Evolutionary conservation across 2,797 vertebrate genomes (phyloP).

Genomic region (Micromesistius poutassou): DNA sequence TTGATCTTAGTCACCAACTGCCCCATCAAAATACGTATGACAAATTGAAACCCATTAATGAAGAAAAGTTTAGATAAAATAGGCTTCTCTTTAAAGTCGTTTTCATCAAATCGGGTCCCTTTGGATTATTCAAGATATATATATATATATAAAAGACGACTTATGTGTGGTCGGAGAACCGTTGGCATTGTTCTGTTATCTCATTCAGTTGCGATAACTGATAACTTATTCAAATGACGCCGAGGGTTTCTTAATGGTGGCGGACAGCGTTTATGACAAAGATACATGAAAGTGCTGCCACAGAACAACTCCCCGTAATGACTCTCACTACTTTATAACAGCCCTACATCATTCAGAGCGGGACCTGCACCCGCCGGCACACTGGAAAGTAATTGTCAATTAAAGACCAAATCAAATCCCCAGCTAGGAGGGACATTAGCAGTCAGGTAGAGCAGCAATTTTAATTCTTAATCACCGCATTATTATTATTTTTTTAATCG

Average conservation of each 20-base stretch:
- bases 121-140: background rate
- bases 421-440: constrained; percentile 18
- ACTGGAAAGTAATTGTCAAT: constrained; percentile 38
- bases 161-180: background rate
- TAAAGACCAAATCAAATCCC: constrained; percentile 40
- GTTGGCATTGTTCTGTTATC: background rate
- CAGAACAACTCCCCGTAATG: background rate
- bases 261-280: background rate
- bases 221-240: background rate
- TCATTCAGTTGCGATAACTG: background rate
- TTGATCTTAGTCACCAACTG: background rate
- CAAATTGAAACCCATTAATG: background rate
- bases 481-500: background rate
- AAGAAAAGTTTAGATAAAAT: background rate
- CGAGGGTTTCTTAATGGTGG: constrained; percentile 1
- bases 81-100: background rate
- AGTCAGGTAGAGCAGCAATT: constrained; percentile 18
- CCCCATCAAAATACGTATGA: background rate
- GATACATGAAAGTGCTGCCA: background rate
- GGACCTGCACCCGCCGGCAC: constrained; percentile 16
- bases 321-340: background rate
- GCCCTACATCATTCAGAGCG: background rate
- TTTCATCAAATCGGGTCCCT: background rate
- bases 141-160: no score
- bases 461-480: constrained; percentile 36